Conservation (phyloP, 2,113 vertebrate genomes). For the Promerops cafer region DNA sequence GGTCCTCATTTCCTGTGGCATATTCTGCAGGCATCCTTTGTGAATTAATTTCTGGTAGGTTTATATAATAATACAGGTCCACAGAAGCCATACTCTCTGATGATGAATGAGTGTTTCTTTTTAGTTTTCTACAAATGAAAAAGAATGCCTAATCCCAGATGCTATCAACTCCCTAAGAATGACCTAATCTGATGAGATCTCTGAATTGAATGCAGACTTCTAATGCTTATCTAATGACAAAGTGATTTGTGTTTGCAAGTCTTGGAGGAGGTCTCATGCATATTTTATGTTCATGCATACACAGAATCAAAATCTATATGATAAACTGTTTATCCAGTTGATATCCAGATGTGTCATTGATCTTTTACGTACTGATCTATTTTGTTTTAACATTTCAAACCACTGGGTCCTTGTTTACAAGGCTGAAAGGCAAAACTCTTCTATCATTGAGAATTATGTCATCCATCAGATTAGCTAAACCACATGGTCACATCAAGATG, state of each 20-base stretch:
- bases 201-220: not conserved
- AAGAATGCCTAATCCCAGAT: conserved; percentile 20
- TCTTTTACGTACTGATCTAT: not conserved
- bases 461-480: not conserved
- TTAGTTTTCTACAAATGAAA: conserved; percentile 24
- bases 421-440: not conserved
- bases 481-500: not conserved
- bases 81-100: not conserved
- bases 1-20: conserved; percentile 2
- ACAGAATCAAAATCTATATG: not conserved
- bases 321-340: not conserved
- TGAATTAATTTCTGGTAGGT: conserved; percentile 53
- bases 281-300: not conserved
- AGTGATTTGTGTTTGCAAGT: not conserved
- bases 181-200: not conserved
- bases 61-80: conserved; percentile 50
- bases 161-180: conserved; percentile 8
- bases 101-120: conserved; percentile 33
- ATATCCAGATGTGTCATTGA: not conserved
- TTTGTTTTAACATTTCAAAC: not conserved
- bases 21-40: conserved; percentile 17
- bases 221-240: conserved; percentile 9
- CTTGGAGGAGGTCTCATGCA: not conserved
- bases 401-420: not conserved
- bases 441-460: not conserved